Conservation (phyloP, 2,797 vertebrate species). For the Chaetophractus vellerosus region DNA sequence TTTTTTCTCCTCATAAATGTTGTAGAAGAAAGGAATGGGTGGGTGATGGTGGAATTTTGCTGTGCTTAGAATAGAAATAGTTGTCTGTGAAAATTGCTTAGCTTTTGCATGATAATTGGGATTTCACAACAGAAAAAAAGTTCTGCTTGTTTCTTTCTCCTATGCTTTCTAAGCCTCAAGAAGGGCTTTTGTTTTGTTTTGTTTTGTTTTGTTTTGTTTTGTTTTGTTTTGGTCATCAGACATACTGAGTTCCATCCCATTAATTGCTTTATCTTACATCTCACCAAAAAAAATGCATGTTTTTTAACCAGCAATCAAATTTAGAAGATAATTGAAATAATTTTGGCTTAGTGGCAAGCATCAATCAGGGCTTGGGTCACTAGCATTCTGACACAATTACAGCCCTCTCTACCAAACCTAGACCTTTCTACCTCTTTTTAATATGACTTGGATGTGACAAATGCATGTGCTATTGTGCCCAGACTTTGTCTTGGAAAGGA, state of each 20-base stretch:
- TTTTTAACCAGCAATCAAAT: neutral
- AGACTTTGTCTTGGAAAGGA: slow-evolving; percentile 66
- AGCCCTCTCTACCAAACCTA: slow-evolving; percentile 34
- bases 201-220: slow-evolving; percentile 40
- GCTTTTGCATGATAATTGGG: neutral
- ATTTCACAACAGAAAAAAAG: neutral
- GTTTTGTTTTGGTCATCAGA: slow-evolving; percentile 21
- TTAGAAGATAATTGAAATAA: slow-evolving; percentile 34
- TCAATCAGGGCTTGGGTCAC: neutral
- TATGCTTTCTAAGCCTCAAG: neutral
- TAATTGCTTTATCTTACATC: neutral
- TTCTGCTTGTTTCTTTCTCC: neutral
- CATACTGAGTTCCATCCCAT: neutral
- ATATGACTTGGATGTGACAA: slow-evolving; percentile 39
- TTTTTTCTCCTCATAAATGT: slow-evolving; percentile 12
- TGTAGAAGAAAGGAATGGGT: neutral
- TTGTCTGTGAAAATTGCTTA: neutral
- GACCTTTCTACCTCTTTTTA: slow-evolving; percentile 6
- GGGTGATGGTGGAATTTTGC: neutral
- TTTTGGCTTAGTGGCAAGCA: neutral
- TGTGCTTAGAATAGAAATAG: neutral
- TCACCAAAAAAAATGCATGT: neutral
- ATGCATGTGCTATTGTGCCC: neutral
- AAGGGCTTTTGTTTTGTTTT: slow-evolving; percentile 16
- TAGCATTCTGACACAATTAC: neutral